phyloP scores from a whole-genome alignment of 1,140 invertebrate genomes.

The Lepidurus arcticus region DNA sequence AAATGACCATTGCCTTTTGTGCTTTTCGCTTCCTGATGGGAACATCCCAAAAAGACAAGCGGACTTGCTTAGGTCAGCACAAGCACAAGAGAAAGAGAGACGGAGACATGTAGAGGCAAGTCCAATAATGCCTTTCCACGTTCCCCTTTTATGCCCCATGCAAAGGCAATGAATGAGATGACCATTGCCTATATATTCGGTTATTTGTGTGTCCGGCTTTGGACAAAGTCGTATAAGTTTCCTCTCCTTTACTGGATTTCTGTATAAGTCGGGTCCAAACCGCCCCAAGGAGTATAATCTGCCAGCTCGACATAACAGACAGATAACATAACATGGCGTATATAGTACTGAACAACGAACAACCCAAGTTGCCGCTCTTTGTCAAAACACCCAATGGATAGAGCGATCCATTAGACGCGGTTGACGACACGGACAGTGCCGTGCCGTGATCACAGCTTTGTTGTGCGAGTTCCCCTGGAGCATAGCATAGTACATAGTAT shows the following conservation, averaged over 20 bases:
- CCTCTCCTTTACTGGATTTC: no score
- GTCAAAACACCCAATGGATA: not conserved
- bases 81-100: not conserved
- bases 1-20: not conserved
- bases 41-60: not conserved
- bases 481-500: not conserved
- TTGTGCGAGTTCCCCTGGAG: not conserved
- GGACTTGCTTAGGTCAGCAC: not conserved
- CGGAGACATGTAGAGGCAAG: not conserved
- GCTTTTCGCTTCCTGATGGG: not conserved
- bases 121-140: not conserved
- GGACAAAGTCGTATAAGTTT: no score
- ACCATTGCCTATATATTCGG: not conserved
- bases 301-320: no score
- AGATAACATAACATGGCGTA: no score
- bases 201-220: not conserved
- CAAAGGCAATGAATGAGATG: not conserved
- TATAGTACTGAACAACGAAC: no score
- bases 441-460: not conserved
- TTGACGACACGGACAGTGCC: not conserved
- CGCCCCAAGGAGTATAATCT: no score
- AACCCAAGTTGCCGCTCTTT: not conserved
- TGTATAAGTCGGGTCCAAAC: no score
- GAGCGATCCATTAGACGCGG: conserved; percentile 12
- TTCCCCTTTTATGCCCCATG: not conserved